Evolutionary conservation across 2,888 invertebrate genomes (phyloP).

Genomic region (Polietes domitor): DNA sequence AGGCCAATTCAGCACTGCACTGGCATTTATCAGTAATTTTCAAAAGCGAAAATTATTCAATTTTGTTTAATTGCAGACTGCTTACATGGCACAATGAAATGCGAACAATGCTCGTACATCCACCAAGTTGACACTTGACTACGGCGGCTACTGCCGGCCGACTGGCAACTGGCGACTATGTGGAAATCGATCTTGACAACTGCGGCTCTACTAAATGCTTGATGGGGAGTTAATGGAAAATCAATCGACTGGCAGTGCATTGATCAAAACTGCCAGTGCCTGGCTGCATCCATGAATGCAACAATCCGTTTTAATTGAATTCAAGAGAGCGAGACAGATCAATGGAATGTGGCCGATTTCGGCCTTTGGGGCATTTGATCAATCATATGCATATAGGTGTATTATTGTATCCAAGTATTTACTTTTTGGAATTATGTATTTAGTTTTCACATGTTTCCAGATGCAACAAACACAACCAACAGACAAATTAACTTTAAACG

Average conservation of each 20-base stretch:
- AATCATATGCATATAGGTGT: constrained; percentile 23
- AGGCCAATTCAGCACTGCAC: constrained; percentile 24
- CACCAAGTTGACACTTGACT: constrained; percentile 13
- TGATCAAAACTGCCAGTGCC: neutral
- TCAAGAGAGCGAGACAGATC: neutral
- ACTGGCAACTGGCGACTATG: constrained; percentile 4
- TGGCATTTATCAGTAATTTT: constrained; percentile 34
- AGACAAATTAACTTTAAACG: constrained; percentile 24
- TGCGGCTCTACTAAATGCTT: neutral
- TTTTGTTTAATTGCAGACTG: constrained; percentile 35
- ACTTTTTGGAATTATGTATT: constrained; percentile 14
- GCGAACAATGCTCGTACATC: constrained; percentile 24
- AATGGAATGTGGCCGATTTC: neutral
- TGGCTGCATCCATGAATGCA: too few relatives aligned
- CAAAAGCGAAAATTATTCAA: constrained; percentile 15
- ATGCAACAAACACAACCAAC: neutral
- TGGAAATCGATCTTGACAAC: constrained; percentile 34
- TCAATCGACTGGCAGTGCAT: neutral
- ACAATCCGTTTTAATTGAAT: neutral
- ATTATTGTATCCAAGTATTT: neutral
- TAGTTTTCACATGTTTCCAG: neutral
- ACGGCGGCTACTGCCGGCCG: neutral
- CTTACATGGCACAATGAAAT: constrained; percentile 36
- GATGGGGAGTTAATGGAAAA: constrained; percentile 7
- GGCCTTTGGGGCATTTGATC: neutral